Evolutionary conservation across 2,113 vertebrate species (phyloP).

Genomic region (Chaetura pelagica): DNA sequence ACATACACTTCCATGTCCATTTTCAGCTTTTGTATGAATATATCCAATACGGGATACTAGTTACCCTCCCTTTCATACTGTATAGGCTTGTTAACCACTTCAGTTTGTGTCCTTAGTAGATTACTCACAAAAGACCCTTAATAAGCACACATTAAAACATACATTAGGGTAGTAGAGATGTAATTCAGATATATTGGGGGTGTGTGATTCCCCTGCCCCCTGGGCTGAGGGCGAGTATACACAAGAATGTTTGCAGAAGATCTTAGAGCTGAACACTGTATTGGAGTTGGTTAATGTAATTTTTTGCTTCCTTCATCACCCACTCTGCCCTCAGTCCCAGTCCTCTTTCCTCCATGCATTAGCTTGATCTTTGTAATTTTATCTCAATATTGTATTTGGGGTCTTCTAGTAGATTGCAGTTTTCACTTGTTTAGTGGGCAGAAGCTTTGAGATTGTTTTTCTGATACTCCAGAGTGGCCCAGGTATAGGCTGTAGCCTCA

Average conservation of each 20-base stretch:
- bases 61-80: fast-evolving
- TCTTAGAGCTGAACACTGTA: neutral
- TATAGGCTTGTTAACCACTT: neutral
- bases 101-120: neutral
- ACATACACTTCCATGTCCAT: neutral
- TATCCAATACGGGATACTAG: neutral
- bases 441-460: neutral
- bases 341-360: neutral
- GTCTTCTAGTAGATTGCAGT: neutral
- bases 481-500: neutral
- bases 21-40: neutral
- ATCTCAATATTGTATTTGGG: neutral
- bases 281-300: neutral
- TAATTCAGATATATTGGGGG: neutral
- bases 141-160: neutral
- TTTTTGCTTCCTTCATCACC: neutral
- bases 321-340: neutral
- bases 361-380: neutral
- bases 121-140: neutral
- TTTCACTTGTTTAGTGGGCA: neutral
- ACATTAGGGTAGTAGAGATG: neutral
- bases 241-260: neutral
- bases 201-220: neutral
- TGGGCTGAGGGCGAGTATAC: neutral
- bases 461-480: neutral